Evolutionary conservation across 2,113 vertebrate species (phyloP), one percentile per base, ranked within the genome.

Genomic region (Tapirus terrestris): DNA sequence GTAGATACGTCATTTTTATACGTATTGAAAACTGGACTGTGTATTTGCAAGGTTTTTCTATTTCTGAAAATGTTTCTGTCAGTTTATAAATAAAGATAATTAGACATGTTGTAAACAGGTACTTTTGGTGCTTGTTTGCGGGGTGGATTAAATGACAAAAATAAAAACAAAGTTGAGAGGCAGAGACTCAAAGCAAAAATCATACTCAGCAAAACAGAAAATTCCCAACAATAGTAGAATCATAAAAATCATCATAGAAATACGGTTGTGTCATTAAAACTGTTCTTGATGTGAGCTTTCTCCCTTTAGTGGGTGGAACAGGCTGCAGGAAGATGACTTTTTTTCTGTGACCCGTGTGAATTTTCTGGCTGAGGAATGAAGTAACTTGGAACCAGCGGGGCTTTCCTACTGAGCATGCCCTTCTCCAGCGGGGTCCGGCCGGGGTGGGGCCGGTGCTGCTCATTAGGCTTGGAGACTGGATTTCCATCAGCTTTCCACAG

Each of bases 361-460:
- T 97, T 98, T 98, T 98, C 90, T 97, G 95, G 92, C 97, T 97
- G 98, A 98, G 96, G 94, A 98, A 98, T 98, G 98, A 98, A 96
- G 89, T 45, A 90, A 96, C 89, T 98, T 98, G 98, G 98, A 98
- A 97, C 97, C 86, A 86, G 83, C 96, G 95, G 91, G 9, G 0
- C 89, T 98, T 98, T 98, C 98, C 97, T 97, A 98, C 95, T 96
- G 89, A 98, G 97, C 97, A 33, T 98, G 98, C 79, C 86, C 96
- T 98, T 97, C 68, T 98, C 88, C 70, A 91, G 96, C 98, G 93
- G 94, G 97, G 98, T 98, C 97, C 61, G 76, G 93, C 96, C 96
- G 98, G 99, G 98, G 98, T 99, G 98, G 98, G 97, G 98, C 98
- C 67, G 51, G 60, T 88, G 87, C 98, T 98, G 56, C 98, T 98